Evolutionary conservation across 2,797 vertebrate species (phyloP).

Genomic region (Peromyscus aztecus): DNA sequence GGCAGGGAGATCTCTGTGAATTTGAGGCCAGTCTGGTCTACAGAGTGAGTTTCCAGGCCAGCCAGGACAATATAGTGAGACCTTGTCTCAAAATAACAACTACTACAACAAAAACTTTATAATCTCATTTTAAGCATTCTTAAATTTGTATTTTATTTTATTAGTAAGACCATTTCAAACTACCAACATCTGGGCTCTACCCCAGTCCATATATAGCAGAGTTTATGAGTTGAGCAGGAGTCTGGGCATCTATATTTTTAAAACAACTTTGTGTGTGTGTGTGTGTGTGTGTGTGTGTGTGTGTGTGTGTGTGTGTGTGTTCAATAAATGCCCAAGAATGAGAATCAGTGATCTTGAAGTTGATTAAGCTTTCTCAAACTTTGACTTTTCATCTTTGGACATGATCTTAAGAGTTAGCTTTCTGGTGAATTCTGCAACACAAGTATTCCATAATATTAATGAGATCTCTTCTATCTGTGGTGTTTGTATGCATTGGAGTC

Average conservation of each 20-base stretch:
- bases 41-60: neutral
- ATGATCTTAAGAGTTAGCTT: neutral
- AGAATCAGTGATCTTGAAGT: neutral
- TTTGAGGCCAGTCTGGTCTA: neutral
- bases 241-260: neutral
- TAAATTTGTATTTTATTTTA: slow-evolving; percentile 12
- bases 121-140: neutral
- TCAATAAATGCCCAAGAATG: neutral
- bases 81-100: neutral
- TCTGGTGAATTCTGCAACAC: slow-evolving; percentile 1
- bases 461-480: neutral
- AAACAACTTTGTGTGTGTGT: neutral
- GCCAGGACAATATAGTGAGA: neutral
- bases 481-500: neutral
- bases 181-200: neutral
- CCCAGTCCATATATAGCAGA: neutral
- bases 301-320: too few species aligned
- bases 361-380: slow-evolving; percentile 10
- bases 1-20: neutral
- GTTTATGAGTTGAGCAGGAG: neutral
- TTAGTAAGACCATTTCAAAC: neutral
- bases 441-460: neutral
- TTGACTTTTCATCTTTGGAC: neutral
- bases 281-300: too few species aligned
- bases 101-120: neutral